Evolutionary conservation across 1,140 invertebrate genomes (phyloP), one percentile per base, ranked within the genome.

Genomic region (Eupristina koningsbergeri): DNA sequence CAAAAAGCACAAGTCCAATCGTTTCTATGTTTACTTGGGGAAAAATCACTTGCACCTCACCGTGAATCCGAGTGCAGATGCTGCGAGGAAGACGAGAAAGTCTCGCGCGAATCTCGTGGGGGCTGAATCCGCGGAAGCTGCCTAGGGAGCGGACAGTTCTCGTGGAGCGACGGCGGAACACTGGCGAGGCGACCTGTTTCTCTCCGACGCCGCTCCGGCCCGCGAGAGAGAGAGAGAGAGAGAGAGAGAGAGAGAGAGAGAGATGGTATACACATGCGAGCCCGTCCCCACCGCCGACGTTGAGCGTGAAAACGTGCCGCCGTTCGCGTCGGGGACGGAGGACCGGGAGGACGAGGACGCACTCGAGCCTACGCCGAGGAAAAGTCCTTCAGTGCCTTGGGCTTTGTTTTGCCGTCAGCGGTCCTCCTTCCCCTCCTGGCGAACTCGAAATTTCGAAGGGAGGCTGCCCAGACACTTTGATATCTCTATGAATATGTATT

Each of bases 131-230:
- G 69, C 29, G 39, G 61, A 5, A 8, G 29, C 15, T 47, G 13
- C 1, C 34, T 13, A n/a, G 7, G 39, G 36, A 29, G 22, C 50
- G 53, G 31, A 78, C 75, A 83, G 73, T 50, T 63, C 80, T 71
- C 81, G 75, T 34, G 61, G 34, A 77, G 39, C 63, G 81, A 71
- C 61, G 39, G 58, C 73, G 61, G 58, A 50, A 29, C 13, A 82
- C 81, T 82, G 81, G 34, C 81, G 73, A 64, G 58, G 13, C 73
- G 81, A 82, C 81, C 81, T 82, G 81, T 82, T 82, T 82, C 81
- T 82, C 81, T 39, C 41, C 22, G 13, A 71, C 36, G 53, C 31
- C 71, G 71, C 64, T 69, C 36, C n/a, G n/a, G n/a, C n/a, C n/a
- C n/a, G n/a, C n/a, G 41, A 47, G 63, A 50, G 69, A 45, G n/a